Conservation (phyloP, 1,140 invertebrate genomes). For the Cephus cinctus region DNA sequence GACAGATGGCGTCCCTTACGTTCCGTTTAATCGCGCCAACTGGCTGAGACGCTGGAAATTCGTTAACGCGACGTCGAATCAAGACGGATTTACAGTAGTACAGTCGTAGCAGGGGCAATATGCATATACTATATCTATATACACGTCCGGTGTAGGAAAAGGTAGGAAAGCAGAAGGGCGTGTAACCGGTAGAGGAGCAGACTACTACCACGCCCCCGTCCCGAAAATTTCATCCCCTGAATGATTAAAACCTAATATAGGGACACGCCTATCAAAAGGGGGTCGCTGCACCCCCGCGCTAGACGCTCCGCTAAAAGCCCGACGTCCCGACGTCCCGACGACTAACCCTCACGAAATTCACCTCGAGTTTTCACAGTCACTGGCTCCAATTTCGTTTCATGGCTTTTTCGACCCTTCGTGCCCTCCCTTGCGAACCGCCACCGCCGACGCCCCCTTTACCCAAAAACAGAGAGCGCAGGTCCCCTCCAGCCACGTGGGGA, state of each 20-base stretch:
- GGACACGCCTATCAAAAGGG: slow-evolving; percentile 47
- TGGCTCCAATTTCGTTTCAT: slow-evolving; percentile 35
- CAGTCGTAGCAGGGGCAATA: too few relatives aligned
- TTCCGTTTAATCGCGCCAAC: too few relatives aligned
- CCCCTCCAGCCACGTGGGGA: too few relatives aligned
- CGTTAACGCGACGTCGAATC: too few relatives aligned
- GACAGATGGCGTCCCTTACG: too few relatives aligned
- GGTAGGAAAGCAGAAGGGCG: slow-evolving; percentile 49
- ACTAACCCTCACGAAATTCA: slow-evolving; percentile 19
- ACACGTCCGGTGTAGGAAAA: too few relatives aligned
- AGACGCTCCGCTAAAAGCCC: too few relatives aligned
- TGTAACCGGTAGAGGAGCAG: slow-evolving; percentile 51
- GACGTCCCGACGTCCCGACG: background rate
- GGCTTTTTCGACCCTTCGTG: slow-evolving; percentile 2
- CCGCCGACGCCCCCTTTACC: too few relatives aligned
- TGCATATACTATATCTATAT: too few relatives aligned
- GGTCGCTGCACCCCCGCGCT: slow-evolving; percentile 8
- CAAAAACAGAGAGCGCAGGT: too few relatives aligned
- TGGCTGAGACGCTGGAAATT: too few relatives aligned
- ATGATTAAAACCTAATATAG: slow-evolving; percentile 57
- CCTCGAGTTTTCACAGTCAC: slow-evolving; percentile 40
- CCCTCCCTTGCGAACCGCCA: slow-evolving; percentile 8
- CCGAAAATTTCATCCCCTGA: slow-evolving; percentile 54
- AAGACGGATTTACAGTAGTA: too few relatives aligned
- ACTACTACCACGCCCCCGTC: slow-evolving; percentile 52